phyloP scores from a whole-genome alignment of 2,888 invertebrate species.

The Osedax frankpressi region DNA sequence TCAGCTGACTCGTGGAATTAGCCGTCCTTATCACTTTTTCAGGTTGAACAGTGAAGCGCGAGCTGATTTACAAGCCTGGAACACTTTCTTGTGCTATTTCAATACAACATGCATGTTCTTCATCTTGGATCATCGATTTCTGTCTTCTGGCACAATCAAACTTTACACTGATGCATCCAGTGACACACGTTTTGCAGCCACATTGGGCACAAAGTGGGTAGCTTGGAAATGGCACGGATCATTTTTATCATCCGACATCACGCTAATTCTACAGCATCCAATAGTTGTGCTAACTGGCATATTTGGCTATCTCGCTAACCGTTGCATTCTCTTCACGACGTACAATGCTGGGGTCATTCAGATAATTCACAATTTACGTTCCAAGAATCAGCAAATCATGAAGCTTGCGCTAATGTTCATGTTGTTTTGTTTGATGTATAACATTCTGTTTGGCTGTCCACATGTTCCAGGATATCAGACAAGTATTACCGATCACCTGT shows the following conservation, averaged over 20 bases:
- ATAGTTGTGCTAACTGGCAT: background rate
- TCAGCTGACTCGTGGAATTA: background rate
- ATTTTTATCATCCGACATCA: background rate
- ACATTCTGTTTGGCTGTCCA: background rate
- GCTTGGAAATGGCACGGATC: background rate
- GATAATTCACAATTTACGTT: background rate
- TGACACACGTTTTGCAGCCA: background rate
- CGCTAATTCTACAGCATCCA: background rate
- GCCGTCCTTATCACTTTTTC: background rate
- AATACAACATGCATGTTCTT: background rate
- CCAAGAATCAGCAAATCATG: background rate
- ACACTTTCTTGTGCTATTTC: background rate
- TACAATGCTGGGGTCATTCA: background rate
- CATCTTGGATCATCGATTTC: background rate
- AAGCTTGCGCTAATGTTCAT: no score
- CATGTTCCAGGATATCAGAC: background rate
- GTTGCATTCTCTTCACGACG: background rate
- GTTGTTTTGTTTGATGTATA: no score
- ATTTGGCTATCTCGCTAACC: background rate
- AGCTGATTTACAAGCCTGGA: background rate
- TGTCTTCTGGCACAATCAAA: constrained; percentile 1
- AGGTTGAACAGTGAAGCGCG: background rate
- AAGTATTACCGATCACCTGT: no score
- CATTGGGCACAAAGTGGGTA: constrained; percentile 3
- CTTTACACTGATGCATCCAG: constrained; percentile 5